These are phyloP conservation scores for Uloborus plumipes DNA, from an alignment of 2,888 invertebrate species.

Conservation along the genomic window DNA sequence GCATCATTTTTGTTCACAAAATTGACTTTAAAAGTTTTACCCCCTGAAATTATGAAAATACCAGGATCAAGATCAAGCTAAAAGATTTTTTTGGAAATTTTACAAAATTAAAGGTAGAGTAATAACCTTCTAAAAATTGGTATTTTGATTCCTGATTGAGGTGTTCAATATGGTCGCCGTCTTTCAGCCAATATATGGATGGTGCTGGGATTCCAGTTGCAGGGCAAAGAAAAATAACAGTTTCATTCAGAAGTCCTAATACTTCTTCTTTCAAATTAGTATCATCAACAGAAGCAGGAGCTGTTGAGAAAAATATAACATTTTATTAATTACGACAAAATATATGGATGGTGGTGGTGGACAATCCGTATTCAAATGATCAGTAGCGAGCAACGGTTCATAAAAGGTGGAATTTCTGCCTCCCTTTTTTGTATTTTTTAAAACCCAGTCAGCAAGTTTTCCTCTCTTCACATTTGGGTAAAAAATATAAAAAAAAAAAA, in stretches of 20 bases:
- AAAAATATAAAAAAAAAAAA: too few relatives aligned
- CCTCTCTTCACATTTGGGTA: too few relatives aligned
- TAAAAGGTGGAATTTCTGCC: too few relatives aligned
- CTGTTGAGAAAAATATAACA: constrained; percentile 24
- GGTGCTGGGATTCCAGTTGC: constrained; percentile 71
- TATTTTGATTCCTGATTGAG: constrained; percentile 22
- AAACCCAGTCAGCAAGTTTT: too few relatives aligned
- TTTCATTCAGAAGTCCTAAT: constrained; percentile 37
- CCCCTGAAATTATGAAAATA: constrained; percentile 23
- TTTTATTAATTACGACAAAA: not conserved
- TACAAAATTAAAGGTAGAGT: not conserved
- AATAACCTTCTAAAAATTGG: constrained; percentile 51
- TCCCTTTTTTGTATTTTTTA: too few relatives aligned
- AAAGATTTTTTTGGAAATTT: not conserved
- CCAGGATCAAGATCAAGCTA: not conserved
- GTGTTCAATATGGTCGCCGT: constrained; percentile 13
- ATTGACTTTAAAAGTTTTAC: constrained; percentile 42
- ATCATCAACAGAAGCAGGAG: constrained; percentile 50
- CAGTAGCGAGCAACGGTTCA: too few relatives aligned
- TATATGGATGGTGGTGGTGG: too few relatives aligned
- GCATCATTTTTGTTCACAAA: constrained; percentile 69
- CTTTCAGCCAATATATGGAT: constrained; percentile 67
- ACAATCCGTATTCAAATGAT: too few relatives aligned
- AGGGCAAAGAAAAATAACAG: constrained; percentile 35
- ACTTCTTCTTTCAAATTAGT: constrained; percentile 30